phyloP scores from a whole-genome alignment of 92 coral and sea anemone species.

The Umimayanthus kanabou region DNA sequence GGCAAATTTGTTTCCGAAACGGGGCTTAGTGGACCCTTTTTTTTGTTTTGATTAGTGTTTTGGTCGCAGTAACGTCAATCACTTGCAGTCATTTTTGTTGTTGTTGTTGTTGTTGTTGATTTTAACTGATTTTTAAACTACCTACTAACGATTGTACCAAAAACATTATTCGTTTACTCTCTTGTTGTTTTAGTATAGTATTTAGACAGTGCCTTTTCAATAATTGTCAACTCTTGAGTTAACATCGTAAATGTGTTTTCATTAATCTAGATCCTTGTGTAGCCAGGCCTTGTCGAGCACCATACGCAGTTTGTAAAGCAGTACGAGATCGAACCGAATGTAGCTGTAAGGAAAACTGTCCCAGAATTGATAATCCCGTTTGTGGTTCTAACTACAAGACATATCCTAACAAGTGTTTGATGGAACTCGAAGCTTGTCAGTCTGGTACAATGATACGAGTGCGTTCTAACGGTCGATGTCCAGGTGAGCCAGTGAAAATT shows the following conservation, averaged over 20 bases:
- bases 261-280: neutral
- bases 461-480: neutral
- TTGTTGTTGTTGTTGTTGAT: too few relatives aligned
- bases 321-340: neutral
- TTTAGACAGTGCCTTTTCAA: too few relatives aligned
- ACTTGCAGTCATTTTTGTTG: too few relatives aligned
- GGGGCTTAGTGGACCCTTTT: too few relatives aligned
- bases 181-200: too few relatives aligned
- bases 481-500: too few relatives aligned
- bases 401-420: neutral
- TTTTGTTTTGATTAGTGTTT: too few relatives aligned
- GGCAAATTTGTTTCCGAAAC: too few relatives aligned
- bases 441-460: neutral
- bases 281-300: neutral
- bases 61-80: too few relatives aligned
- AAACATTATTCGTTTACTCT: too few relatives aligned
- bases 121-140: too few relatives aligned
- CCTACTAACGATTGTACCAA: too few relatives aligned
- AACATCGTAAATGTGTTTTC: neutral
- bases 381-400: constrained; percentile 23
- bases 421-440: neutral
- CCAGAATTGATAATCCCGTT: neutral
- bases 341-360: neutral
- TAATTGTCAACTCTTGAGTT: neutral
- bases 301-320: constrained; percentile 15